A percentile compares a stretch with the other conserved stretches of the same genome.
Conservation (phyloP, 2,797 vertebrate species). For the Urosaurus nigricauda region DNA sequence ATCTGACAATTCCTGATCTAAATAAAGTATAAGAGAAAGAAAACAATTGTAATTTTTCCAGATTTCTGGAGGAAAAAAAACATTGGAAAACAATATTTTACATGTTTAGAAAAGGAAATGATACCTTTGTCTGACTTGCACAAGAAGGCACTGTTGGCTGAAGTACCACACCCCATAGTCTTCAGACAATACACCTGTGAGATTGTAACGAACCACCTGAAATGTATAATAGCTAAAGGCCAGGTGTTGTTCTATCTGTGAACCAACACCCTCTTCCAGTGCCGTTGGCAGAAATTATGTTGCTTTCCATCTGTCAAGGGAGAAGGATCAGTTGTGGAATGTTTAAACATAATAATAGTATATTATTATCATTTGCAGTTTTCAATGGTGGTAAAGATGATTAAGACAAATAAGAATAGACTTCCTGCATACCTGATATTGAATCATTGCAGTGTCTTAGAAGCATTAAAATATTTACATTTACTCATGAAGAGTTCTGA, state of each 20-base stretch:
- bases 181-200: background rate
- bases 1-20: conserved; percentile 35
- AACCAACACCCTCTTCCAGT: background rate
- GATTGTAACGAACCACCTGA: background rate
- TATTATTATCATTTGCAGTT: too few species aligned
- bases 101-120: background rate
- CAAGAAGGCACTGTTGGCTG: conserved; percentile 76
- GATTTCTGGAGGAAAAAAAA: background rate
- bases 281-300: background rate
- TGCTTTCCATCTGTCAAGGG: background rate
- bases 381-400: too few species aligned
- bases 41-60: conserved; percentile 25
- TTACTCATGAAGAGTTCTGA: too few species aligned
- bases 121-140: conserved; percentile 84
- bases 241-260: background rate
- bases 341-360: too few species aligned
- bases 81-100: background rate
- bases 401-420: too few species aligned
- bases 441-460: too few species aligned
- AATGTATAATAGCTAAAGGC: background rate
- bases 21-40: conserved; percentile 13
- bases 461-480: too few species aligned
- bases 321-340: background rate
- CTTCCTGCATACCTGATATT: too few species aligned
- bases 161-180: conserved; percentile 88